A percentile compares a stretch with the other conserved stretches of the same genome.
Evolutionary conservation across 2,797 vertebrate genomes (phyloP).

Genomic region (Selene dorsalis): DNA sequence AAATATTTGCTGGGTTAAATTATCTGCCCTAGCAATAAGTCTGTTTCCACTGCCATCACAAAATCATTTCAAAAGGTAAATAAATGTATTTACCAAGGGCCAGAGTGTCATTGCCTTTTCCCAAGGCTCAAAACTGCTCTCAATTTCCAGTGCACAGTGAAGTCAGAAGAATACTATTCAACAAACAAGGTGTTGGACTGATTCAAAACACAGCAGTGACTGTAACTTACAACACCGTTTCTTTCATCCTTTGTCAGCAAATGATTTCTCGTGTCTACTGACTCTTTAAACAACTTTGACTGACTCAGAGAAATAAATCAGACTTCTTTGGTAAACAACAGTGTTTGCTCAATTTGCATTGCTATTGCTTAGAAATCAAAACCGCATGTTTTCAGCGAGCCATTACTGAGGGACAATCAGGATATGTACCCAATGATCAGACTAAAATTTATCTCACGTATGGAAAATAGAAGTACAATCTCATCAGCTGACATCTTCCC

Average conservation of each 20-base stretch:
- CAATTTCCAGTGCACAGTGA: constrained; percentile 33
- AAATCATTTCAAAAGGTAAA: constrained; percentile 54
- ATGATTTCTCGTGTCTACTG: constrained; percentile 22
- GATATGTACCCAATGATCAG: not conserved
- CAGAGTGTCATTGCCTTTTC: constrained; percentile 25
- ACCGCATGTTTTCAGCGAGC: constrained; percentile 29
- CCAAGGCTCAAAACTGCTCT: constrained; percentile 39
- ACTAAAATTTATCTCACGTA: constrained; percentile 1
- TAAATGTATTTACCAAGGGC: constrained; percentile 55
- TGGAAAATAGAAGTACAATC: constrained; percentile 30
- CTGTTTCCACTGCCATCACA: constrained; percentile 39
- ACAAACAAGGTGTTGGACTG: constrained; percentile 19
- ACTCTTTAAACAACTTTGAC: constrained; percentile 47
- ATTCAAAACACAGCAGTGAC: constrained; percentile 12
- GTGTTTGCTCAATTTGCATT: constrained; percentile 35
- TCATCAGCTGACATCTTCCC: constrained; percentile 1
- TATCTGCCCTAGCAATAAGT: constrained; percentile 31
- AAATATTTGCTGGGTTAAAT: constrained; percentile 45
- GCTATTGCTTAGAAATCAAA: constrained; percentile 42
- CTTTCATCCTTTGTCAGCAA: constrained; percentile 26
- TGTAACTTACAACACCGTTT: not conserved
- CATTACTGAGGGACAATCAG: constrained; percentile 48
- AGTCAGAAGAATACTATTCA: constrained; percentile 19
- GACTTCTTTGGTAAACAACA: constrained; percentile 30
- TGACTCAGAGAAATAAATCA: constrained; percentile 59